phyloP scores from a whole-genome alignment of 2,797 vertebrate genomes.

The Sylvia borin region DNA sequence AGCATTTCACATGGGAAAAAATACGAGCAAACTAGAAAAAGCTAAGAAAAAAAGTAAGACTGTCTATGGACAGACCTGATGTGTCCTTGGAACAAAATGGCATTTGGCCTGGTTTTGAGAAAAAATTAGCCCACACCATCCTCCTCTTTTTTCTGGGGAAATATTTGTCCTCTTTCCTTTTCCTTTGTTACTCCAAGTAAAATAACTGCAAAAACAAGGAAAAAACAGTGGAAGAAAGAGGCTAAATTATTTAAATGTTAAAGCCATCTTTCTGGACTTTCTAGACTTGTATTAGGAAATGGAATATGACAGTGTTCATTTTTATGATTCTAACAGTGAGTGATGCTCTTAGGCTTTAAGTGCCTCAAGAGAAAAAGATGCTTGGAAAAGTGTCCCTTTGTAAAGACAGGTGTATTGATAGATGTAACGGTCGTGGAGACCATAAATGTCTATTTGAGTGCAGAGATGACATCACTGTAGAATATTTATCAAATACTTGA shows the following conservation, averaged over 20 bases:
- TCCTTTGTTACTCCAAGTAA: background rate
- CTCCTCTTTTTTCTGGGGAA: background rate
- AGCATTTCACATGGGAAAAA: background rate
- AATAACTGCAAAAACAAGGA: background rate
- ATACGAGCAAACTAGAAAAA: background rate
- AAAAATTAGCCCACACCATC: background rate
- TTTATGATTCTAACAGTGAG: background rate
- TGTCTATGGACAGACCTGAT: background rate
- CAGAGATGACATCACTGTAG: background rate
- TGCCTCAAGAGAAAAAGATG: background rate
- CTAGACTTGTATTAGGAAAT: background rate
- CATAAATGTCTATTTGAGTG: background rate
- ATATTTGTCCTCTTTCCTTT: background rate
- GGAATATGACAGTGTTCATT: background rate
- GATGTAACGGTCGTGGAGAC: background rate
- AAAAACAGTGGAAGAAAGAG: background rate
- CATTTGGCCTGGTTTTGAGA: background rate
- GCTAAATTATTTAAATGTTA: background rate
- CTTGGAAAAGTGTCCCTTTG: background rate
- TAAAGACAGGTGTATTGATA: constrained; percentile 4
- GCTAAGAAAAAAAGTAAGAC: background rate
- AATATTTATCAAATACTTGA: constrained; percentile 30
- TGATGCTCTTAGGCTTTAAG: background rate
- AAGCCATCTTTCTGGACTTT: background rate
- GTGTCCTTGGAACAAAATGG: background rate